Conservation (phyloP, 1,140 invertebrate genomes). For the Pachyrhynchus sulphureomaculatus region DNA sequence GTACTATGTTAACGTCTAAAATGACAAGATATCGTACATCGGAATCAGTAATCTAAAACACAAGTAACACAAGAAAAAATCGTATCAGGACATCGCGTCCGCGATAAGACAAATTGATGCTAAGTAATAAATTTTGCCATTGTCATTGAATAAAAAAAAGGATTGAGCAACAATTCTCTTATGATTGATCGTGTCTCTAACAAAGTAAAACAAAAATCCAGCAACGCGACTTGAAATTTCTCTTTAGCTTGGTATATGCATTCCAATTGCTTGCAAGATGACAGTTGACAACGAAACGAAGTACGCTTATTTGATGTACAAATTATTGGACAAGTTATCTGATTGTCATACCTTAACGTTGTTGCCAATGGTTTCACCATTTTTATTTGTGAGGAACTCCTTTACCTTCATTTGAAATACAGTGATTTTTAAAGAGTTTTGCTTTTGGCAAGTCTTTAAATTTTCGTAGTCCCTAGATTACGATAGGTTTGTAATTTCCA, state of each 20-base stretch:
- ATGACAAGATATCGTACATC: conserved; percentile 28
- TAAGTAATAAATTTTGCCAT: conserved; percentile 32
- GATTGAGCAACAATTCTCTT: conserved; percentile 27
- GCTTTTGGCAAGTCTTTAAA: too few relatives aligned
- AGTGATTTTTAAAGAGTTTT: too few relatives aligned
- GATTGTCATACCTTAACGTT: conserved; percentile 21
- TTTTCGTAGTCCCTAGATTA: too few relatives aligned
- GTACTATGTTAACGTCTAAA: conserved; percentile 26
- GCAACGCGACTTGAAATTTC: conserved; percentile 19
- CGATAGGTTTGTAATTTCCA: too few relatives aligned
- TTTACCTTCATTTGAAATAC: too few relatives aligned
- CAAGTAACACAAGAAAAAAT: conserved; percentile 27
- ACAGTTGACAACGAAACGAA: conserved; percentile 29
- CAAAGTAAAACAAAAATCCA: conserved; percentile 25
- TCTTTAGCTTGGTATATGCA: conserved; percentile 24
- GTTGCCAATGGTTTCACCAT: conserved; percentile 7
- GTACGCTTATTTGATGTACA: conserved; percentile 28
- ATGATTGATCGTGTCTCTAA: conserved; percentile 30
- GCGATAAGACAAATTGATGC: conserved; percentile 33
- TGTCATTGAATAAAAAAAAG: conserved; percentile 30
- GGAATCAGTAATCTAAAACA: conserved; percentile 28
- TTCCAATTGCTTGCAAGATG: conserved; percentile 24
- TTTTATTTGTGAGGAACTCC: too few relatives aligned
- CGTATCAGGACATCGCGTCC: conserved; percentile 21
- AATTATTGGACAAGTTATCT: conserved; percentile 27